Evolutionary conservation across 2,888 invertebrate genomes (phyloP), one percentile per base, ranked within the genome.

Genomic region (Maniola hyperantus): DNA sequence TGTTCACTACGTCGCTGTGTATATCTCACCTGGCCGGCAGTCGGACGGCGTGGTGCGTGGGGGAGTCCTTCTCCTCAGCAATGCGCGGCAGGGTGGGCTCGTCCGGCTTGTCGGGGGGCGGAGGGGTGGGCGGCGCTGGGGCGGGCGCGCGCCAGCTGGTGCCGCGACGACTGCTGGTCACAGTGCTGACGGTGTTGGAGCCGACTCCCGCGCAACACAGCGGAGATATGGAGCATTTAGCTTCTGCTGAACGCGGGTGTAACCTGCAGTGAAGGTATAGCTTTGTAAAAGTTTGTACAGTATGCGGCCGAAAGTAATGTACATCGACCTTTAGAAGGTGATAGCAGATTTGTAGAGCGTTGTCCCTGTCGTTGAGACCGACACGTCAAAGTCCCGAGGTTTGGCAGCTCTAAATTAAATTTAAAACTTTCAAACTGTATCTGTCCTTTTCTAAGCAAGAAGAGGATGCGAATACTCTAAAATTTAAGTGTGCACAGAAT

Each of bases 221-320:
- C 0, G 97, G 97, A 0, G 97, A 97, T 75, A 98, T 97, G 0
- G 96, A 95, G 77, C 95, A 95, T 79, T 97, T 97, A 13, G 93
- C 95, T 79, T 97, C 97, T 0, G 97, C 97, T 58, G 97, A 97
- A 20, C 98, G 95, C 0, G 98, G 98, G 86, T 98, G 98, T 54
- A 98, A 89, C 65, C 98, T 91, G 74, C n/a, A 11, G 42, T 44
- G 39, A 26, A 7, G 18, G 1, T 6, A 4, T 2, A 8, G 36
- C 36, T 0, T 36, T 44, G 11, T 11, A 5, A 42, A 8, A n/a
- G n/a, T n/a, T n/a, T n/a, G n/a, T n/a, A n/a, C n/a, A n/a, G n/a
- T n/a, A n/a, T n/a, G n/a, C n/a, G n/a, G n/a, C n/a, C n/a, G n/a
- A n/a, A n/a, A n/a, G n/a, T n/a, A n/a, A n/a, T n/a, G n/a, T n/a